Evolutionary conservation across 2,888 invertebrate genomes (phyloP), one percentile per base, ranked within the genome.

Genomic region (Augiades crinisus): DNA sequence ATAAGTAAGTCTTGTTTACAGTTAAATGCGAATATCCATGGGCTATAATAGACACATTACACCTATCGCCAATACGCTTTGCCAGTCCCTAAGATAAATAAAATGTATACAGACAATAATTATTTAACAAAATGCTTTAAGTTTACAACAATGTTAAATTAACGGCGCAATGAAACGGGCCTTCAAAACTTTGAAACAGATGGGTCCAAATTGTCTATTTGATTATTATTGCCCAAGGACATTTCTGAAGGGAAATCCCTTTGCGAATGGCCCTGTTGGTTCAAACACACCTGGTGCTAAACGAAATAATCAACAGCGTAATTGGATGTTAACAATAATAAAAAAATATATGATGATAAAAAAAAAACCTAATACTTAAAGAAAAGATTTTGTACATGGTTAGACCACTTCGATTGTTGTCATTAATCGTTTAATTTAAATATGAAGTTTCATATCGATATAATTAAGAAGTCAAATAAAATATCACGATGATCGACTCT

Each of bases 151-250:
- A n/a, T n/a, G n/a, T n/a, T 3, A 43, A 43, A 16, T n/a, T 14
- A 40, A 40, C 40, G 40, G n/a, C 17, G 10, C 21, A 17, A 37
- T 10, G 7, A 37, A 38, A 53, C 17, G 22, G 30, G 12, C n/a
- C 17, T 33, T 24, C 16, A 43, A 53, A 33, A 31, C 30, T 44
- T 44, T 40, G 22, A 22, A 17, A 21, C 53, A 53, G 43, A 33
- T 53, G 53, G 43, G 43, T 12, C 14, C 36, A 43, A 40, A 40
- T 43, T 38, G 22, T 37, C 41, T 41, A 41, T 44, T 50, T 50
- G 19, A 51, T 45, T 47, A 37, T 36, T 36, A 47, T 40, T 13
- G n/a, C n/a, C n/a, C n/a, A 36, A 44, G 45, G 24, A 52, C 52
- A 45, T 40, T 40, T 30, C 12, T 30, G 5, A 12, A 47, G 22